Evolutionary conservation across 2,888 invertebrate species (phyloP).

Genomic region (Yponomeuta malinellus): DNA sequence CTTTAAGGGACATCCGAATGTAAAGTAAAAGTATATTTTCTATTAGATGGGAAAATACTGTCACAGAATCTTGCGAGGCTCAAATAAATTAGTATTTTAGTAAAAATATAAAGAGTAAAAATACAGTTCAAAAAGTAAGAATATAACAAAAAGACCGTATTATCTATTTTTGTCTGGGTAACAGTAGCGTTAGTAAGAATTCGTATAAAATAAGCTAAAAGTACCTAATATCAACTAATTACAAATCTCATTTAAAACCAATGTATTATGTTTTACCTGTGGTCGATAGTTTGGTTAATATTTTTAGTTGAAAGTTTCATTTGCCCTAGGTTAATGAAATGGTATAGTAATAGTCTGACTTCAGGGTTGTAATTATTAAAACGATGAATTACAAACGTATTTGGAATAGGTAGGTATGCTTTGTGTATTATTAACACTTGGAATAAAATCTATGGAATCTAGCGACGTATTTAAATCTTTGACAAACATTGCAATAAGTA

Average conservation of each 20-base stretch:
- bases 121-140: slow-evolving; percentile 6
- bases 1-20: too few species aligned
- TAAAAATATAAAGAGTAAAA: slow-evolving; percentile 6
- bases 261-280: background rate
- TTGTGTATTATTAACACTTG: background rate
- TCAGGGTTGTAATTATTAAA: slow-evolving; percentile 39
- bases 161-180: slow-evolving; percentile 17
- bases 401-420: too few species aligned
- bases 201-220: slow-evolving; percentile 4
- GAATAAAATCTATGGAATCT: background rate
- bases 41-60: background rate
- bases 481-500: background rate
- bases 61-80: background rate
- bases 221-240: background rate
- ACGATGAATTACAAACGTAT: too few species aligned
- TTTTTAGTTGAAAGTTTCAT: background rate
- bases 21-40: background rate
- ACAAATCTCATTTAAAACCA: background rate
- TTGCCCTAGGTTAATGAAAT: slow-evolving; percentile 24
- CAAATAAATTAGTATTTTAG: slow-evolving; percentile 11
- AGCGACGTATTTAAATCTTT: background rate
- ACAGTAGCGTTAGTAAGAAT: slow-evolving; percentile 9
- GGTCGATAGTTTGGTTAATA: background rate
- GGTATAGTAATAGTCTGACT: slow-evolving; percentile 47
- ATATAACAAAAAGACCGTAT: background rate